phyloP scores from a whole-genome alignment of 2,797 vertebrate species.

The Sandelia bainsii region DNA sequence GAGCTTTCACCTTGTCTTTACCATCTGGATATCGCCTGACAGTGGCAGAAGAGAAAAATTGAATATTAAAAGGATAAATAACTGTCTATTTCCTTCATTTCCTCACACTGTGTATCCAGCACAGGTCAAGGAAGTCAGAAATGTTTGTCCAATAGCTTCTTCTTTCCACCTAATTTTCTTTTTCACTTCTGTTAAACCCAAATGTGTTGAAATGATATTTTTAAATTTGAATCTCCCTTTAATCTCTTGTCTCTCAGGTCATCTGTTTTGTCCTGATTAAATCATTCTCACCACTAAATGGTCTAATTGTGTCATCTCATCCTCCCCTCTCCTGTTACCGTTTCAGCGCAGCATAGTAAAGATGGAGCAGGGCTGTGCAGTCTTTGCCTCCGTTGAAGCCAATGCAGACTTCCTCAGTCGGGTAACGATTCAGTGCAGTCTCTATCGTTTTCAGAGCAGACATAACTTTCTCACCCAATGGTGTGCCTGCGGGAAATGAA shows the following conservation, averaged over 20 bases:
- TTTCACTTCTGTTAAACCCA: constrained; percentile 19
- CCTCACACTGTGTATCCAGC: constrained; percentile 30
- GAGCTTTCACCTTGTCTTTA: constrained; percentile 88
- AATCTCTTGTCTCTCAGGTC: constrained; percentile 30
- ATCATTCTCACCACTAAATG: constrained; percentile 8
- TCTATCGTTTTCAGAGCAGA: constrained; percentile 89
- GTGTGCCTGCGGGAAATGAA: constrained; percentile 80
- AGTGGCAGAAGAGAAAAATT: constrained; percentile 35
- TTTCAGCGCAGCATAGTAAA: constrained; percentile 90
- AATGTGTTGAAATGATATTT: constrained; percentile 26
- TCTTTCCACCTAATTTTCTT: constrained; percentile 19
- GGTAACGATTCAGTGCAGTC: constrained; percentile 87
- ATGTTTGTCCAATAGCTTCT: constrained; percentile 1
- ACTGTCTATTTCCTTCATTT: constrained; percentile 8
- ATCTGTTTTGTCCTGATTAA: constrained; percentile 44
- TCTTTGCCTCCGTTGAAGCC: constrained; percentile 99
- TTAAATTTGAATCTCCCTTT: constrained; percentile 31
- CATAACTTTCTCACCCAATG: constrained; percentile 89
- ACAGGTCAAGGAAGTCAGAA: constrained; percentile 20
- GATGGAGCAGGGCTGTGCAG: constrained; percentile 95
- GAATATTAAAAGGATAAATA: constrained; percentile 7
- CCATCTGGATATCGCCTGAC: constrained; percentile 84
- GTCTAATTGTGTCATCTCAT: constrained; percentile 16
- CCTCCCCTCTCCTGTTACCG: constrained; percentile 80
- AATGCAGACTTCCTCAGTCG: constrained; percentile 87